Base-by-base conservation (phyloP, 1,140 invertebrate genomes). In the Drosophila gunungcola region DNA sequence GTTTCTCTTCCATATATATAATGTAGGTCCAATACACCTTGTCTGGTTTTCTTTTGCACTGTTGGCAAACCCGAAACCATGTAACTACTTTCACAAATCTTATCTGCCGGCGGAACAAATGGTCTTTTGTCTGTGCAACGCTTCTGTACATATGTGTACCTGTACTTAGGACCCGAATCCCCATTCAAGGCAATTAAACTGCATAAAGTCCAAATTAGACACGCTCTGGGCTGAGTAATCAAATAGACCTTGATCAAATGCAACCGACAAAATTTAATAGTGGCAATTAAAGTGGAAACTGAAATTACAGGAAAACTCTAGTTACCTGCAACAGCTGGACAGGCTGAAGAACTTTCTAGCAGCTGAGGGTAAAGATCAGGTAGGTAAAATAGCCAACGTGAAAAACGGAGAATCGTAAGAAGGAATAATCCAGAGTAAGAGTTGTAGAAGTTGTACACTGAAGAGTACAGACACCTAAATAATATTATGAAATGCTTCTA, bases 201-300 rank as follows among this genome's bases (percentile, higher is more conserved):
- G 21, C 2, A n/a, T 25, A 70, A 70, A 70, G 67, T 70, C 64
- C 67, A 69, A 36, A 49, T 69, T 70, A 70, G 51, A 69, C 29
- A 57, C 67, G 42, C 64, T 49, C 21, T 38, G 51, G 27, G 32
- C 64, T 70, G 64, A 57, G 46, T 68, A 68, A 70, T 70, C 67
- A 68, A 41, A 53, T 42, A 13, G 60, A 9, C 38, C 45, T 42
- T 45, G 49, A 69, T 69, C 49, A 25, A 9, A 69, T 69, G 48
- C 62, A 45, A 39, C 51, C 63, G 49, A 41, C 67, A 11, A 48
- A 36, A 48, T 69, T 56, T 70, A 70, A 69, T 69, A 69, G 64
- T 51, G n/a, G 67, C 64, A 70, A 43, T 72, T 72, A 70, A 72
- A 70, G 68, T 57, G 65, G 52, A n/a, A 68, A 70, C 65, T 72